Base-by-base conservation (phyloP, 2,888 invertebrate genomes). In the Blastobasis lacticolella region DNA sequence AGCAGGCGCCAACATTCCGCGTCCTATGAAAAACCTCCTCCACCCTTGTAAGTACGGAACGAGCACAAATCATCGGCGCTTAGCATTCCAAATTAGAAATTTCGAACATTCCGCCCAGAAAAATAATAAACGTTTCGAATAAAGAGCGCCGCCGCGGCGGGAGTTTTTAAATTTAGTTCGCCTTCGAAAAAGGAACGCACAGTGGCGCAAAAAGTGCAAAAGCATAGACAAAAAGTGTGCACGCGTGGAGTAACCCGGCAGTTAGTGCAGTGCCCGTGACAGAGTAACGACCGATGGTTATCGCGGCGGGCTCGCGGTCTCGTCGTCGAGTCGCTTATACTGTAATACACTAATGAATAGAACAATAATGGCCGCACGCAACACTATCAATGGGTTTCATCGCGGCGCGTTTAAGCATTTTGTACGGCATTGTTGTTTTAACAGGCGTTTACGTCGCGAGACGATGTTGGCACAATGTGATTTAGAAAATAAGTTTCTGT, bases 241-340 rank as follows among this genome's bases (percentile, higher is more conserved):
- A 81, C 83, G 85, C 82, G 81, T 82, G 76, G 74, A 68, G 73
- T 81, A 73, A 59, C 64, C 64, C 73, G 68, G 73, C 69, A 79
- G 80, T 83, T 81, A 84, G 83, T 80, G 78, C 86, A 82, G 58
- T 54, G 64, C 55, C 85, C 86, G 85, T 85, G 84, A 85, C 85
- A 76, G 70, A 61, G 61, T 81, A 84, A 84, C 79, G 78, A 84
- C 74, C 77, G 86, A 83, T 86, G 75, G 65, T 81, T 84, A 84
- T 86, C 81, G 71, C 61, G 10, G 51, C 57, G 60, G 56, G 54
- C 63, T 64, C 56, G 59, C 59, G 23, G 23, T 23, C 23, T 23
- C 23, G 23, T 23, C 23, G 44, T 45, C 49, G 37, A 9, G 49
- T 23, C 23, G 23, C 23, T 43, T n/a, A 40, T 49, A 45, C 54